These are phyloP conservation scores for Phrynocephalus versicolor DNA, from an alignment of 2,113 vertebrate genomes.

Conservation along the genomic window DNA sequence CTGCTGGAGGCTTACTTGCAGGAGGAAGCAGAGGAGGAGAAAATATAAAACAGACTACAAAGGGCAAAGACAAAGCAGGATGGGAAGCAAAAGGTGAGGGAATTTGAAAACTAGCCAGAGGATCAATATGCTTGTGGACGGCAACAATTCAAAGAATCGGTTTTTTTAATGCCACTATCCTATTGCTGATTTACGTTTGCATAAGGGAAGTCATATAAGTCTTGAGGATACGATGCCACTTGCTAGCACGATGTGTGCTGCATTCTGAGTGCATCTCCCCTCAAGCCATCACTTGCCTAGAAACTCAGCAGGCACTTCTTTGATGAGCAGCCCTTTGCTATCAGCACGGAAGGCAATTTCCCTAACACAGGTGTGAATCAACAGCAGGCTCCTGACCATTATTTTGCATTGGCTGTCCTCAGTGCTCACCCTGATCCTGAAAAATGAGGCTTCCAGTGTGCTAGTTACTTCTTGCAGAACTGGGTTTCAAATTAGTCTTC, in stretches of 20 bases:
- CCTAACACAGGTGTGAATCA: too few species aligned
- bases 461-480: neutral
- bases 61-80: constrained; percentile 47
- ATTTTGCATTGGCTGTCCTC: constrained; percentile 59
- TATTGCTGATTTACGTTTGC: too few species aligned
- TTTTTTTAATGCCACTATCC: too few species aligned
- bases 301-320: too few species aligned
- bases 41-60: neutral
- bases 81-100: constrained; percentile 28
- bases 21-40: constrained; percentile 45
- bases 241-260: too few species aligned
- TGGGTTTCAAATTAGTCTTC: neutral
- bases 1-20: constrained; percentile 48
- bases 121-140: neutral
- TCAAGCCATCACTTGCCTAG: too few species aligned
- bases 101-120: constrained; percentile 12
- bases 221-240: too few species aligned
- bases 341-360: too few species aligned
- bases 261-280: too few species aligned
- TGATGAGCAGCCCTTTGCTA: too few species aligned
- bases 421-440: constrained; percentile 48
- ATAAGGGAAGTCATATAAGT: too few species aligned
- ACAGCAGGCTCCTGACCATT: neutral
- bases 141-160: too few species aligned
- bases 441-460: constrained; percentile 44